Base-by-base conservation (phyloP, 2,888 invertebrate genomes). In the Macrophya annulata region DNA sequence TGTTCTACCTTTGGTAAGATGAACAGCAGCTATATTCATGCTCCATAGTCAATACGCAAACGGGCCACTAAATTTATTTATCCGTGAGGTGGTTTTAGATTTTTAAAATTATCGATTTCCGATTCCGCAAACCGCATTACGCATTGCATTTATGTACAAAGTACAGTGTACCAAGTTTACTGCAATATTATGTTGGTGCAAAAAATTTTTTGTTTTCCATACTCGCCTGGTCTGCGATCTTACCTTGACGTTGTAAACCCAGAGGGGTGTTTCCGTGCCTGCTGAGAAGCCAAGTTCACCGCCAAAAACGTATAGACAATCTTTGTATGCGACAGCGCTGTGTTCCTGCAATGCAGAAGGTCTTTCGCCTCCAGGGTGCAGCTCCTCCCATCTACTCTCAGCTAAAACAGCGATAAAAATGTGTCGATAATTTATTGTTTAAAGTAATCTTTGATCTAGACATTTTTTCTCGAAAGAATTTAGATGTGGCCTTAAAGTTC, bases 341-440 rank as follows among this genome's bases (percentile, higher is more conserved):
- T 98, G 98, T 92, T 98, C 98, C 94, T 98, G 98, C 86, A 98
- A 95, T 88, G 96, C 96, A 0, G 97, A 97, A 72, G 98, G 97
- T 55, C 95, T 94, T 87, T 96, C 96, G 0, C 97, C 97, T 74
- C 94, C 94, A 12, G 96, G 95, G 90, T 96, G 95, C 88, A 98
- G 92, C 91, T 96, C 95, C 92, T 97, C 96, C 98, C 98, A 98
- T 89, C 94, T 94, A 79, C 96, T 96, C 55, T 95, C 95, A 72
- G 95, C 97, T 97, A 94, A 21, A 94, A 94, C 89, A 87, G 87
- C 17, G 31, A 77, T 25, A 37, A 9, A 77, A 55, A 55, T 77
- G 43, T 62, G 40, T 62, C 6, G 4, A 10, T 62, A 40, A 62
- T 81, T 31, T 31, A 31, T 31, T 59, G 21, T 62, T 74, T 45